Evolutionary conservation across 2,797 vertebrate species (phyloP), one percentile per base, ranked within the genome.

Genomic region (Oreonectes daqikongensis): DNA sequence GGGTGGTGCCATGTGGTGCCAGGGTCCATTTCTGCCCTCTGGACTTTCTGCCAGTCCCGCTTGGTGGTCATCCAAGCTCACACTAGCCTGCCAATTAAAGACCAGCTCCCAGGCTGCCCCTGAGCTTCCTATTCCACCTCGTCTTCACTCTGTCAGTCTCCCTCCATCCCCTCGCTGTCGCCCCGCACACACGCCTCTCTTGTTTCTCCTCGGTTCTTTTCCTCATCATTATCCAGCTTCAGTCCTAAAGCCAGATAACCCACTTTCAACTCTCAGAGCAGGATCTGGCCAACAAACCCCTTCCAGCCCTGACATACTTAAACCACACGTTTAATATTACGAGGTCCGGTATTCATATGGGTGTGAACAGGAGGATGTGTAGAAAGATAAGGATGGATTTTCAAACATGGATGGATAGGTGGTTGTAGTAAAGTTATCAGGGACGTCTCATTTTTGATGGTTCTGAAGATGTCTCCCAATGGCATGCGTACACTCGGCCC

Each of bases 61-160:
- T 91, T 88, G 89, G 88, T 91, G 88, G 88, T 87, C 87, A 89
- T 89, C 90, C 91, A 91, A 87, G 83, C 89, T 82, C 68, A 17
- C 81, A 68, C 85, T 85, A 84, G 86, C 86, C 90, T 90, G 91
- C 92, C 92, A 92, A 93, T 93, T 93, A 93, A 89, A 90, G 85
- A 86, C 32, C 70, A 77, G 88, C 92, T 88, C 82, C 83, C 52
- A 85, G 91, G 86, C 84, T 85, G 82, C 86, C 91, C 89, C 70
- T 78, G 79, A 90, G 91, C 84, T 85, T 84, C 73, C 78, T 83
- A 74, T 73, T 72, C 81, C 77, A 85, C 82, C 82, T 75, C 70
- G 52, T 28, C 7, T 46, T 72, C 44, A 26, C 30, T 79, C 52
- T 66, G 38, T 53, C 60, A 50, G 28, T 75, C 67, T 53, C 53